Evolutionary conservation across 2,113 vertebrate genomes (phyloP), one percentile per base, ranked within the genome.

Genomic region (Phrynosoma blainvillii): DNA sequence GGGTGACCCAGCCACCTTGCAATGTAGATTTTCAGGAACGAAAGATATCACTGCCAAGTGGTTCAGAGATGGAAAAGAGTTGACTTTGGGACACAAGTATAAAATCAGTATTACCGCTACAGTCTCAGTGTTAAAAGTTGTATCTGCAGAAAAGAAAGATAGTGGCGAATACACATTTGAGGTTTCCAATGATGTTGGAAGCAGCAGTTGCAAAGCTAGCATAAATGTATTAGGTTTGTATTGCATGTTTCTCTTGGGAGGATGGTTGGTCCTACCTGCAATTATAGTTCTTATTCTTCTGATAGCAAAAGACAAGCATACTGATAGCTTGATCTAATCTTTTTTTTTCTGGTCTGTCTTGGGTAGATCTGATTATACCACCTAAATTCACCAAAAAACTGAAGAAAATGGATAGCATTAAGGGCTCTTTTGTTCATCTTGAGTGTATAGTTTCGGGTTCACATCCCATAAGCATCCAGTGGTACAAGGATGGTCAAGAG

Each of bases 371-470:
- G 94, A 98, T 99, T 92, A 98, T 99, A 95, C 98, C 98, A 86
- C 99, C 99, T 4, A 98, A 98, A 85, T 99, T 99, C 90, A 99
- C 98, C 78, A 98, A 98, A 96, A 99, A 98, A 84, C 96, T 99
- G 85, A 99, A 98, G 96, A 97, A 97, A 96, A 97, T 97, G 92
- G 98, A 99, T 94, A 98, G 98, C 88, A 98, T 99, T 92, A 99
- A 98, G 95, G 98, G 98, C 4, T 99, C 98, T 36, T 99, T 98
- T 86, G 97, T 98, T 84, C 98, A 99, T 75, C 95, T 99, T 94
- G 99, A 99, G 78, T 99, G 98, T 87, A 98, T 99, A 84, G 98
- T 99, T 42, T 98, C 98, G 82, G 99, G 99, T 74, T 99, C 99
- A 0, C 97, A 99, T 94, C 99, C 99, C 4, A 98, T 99, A 94